Percentiles rank a stretch among this genome's conserved stretches.
Evolutionary conservation across 2,888 invertebrate genomes (phyloP).

Genomic region (Hemicrepidius hirtus): DNA sequence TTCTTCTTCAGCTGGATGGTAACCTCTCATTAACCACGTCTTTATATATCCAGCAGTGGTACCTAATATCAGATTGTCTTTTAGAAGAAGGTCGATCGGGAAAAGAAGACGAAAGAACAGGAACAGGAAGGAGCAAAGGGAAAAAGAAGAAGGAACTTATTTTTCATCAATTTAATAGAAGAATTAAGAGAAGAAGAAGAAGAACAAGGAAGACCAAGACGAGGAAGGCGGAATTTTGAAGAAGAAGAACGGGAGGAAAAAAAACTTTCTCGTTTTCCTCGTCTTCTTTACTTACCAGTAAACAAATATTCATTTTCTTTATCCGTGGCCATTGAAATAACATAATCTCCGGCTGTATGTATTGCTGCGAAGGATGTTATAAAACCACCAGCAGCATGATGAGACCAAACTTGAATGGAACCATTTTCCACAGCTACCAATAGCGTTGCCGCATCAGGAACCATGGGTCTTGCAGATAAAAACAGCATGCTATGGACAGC

Average conservation of each 20-base stretch:
- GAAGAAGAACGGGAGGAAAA: too few relatives aligned
- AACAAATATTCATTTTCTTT: slow-evolving; percentile 81
- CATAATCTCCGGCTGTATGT: slow-evolving; percentile 80
- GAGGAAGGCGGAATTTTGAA: too few relatives aligned
- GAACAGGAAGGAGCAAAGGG: too few relatives aligned
- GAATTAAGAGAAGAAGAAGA: too few relatives aligned
- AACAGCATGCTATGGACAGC: slow-evolving; percentile 82
- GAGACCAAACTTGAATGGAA: slow-evolving; percentile 86
- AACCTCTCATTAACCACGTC: slow-evolving; percentile 85
- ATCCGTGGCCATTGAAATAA: slow-evolving; percentile 83
- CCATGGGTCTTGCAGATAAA: slow-evolving; percentile 76
- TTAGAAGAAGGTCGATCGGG: too few relatives aligned
- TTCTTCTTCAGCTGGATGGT: slow-evolving; percentile 74
- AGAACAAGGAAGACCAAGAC: too few relatives aligned
- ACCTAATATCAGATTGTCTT: slow-evolving; percentile 60
- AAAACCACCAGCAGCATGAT: slow-evolving; percentile 84
- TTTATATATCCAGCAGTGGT: slow-evolving; percentile 85
- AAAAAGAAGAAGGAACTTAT: too few relatives aligned
- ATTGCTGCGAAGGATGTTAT: slow-evolving; percentile 81
- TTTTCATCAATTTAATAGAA: too few relatives aligned
- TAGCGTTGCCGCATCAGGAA: slow-evolving; percentile 77
- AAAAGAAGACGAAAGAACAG: too few relatives aligned
- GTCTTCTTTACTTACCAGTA: slow-evolving; percentile 73
- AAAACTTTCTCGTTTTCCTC: not conserved
- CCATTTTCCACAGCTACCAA: slow-evolving; percentile 85